phyloP scores from a whole-genome alignment of 2,888 invertebrate species.

The Prosapia bicincta region DNA sequence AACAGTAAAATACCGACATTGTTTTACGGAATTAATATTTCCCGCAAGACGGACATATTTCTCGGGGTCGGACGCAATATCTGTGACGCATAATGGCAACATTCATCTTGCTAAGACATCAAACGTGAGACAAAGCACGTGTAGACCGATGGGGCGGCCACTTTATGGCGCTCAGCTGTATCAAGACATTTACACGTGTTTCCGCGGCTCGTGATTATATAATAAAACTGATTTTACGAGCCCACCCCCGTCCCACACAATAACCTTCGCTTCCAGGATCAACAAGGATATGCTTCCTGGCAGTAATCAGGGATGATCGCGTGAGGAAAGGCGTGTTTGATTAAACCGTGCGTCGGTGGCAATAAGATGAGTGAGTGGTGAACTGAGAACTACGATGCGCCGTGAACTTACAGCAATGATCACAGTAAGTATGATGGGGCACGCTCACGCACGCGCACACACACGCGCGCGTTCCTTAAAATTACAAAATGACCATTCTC shows the following conservation, averaged over 20 bases:
- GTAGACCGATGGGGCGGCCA: neutral
- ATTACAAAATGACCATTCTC: too few relatives aligned
- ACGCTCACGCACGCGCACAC: too few relatives aligned
- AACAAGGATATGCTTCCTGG: neutral
- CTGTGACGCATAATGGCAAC: neutral
- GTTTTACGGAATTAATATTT: neutral
- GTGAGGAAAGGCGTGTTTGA: too few relatives aligned
- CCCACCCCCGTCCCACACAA: neutral
- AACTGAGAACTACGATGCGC: too few relatives aligned
- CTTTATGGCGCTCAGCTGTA: neutral
- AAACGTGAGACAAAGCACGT: neutral
- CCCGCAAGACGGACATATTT: neutral
- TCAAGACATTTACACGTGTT: constrained; percentile 2
- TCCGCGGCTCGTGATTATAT: neutral
- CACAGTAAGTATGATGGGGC: too few relatives aligned
- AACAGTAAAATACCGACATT: neutral
- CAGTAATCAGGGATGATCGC: neutral
- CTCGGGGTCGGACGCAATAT: neutral
- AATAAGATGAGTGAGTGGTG: too few relatives aligned
- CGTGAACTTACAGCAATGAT: too few relatives aligned
- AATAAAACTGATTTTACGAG: neutral
- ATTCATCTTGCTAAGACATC: neutral
- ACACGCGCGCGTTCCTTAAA: too few relatives aligned
- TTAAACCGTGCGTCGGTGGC: too few relatives aligned
- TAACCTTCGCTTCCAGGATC: neutral